These are phyloP conservation scores for Melinaea menophilus DNA, from an alignment of 2,888 invertebrate species.

Conservation along the genomic window DNA sequence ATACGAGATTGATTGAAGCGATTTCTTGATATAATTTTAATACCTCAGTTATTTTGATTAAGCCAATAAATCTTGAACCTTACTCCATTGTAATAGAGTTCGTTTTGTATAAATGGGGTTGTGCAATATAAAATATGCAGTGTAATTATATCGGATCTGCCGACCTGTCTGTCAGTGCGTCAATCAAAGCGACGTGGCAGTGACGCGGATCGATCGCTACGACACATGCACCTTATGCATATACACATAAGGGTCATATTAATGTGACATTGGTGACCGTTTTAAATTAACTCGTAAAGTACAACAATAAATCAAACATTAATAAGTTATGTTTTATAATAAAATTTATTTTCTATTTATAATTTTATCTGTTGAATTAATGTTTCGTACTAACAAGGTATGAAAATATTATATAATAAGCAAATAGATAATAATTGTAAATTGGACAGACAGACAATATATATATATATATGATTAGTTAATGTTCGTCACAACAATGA, in stretches of 20 bases:
- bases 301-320: background rate
- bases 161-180: conserved; percentile 65
- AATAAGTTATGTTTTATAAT: background rate
- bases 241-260: conserved; percentile 12
- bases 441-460: too few species aligned
- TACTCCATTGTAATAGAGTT: conserved; percentile 6
- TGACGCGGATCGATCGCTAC: conserved; percentile 42
- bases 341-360: too few species aligned
- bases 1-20: conserved; percentile 31
- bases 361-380: too few species aligned
- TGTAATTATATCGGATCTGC: conserved; percentile 74
- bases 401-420: too few species aligned
- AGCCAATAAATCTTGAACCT: conserved; percentile 9
- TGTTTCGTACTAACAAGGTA: too few species aligned
- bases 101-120: conserved; percentile 14
- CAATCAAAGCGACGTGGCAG: conserved; percentile 51
- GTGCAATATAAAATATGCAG: conserved; percentile 65
- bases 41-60: conserved; percentile 12
- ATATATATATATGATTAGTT: too few species aligned
- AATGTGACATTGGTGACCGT: background rate
- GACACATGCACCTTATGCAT: conserved; percentile 6
- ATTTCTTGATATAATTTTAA: conserved; percentile 32
- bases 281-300: background rate
- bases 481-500: too few species aligned
- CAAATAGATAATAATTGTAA: too few species aligned